These are phyloP conservation scores for Ericerus pela DNA, from an alignment of 1,140 invertebrate genomes.

Conservation along the genomic window DNA sequence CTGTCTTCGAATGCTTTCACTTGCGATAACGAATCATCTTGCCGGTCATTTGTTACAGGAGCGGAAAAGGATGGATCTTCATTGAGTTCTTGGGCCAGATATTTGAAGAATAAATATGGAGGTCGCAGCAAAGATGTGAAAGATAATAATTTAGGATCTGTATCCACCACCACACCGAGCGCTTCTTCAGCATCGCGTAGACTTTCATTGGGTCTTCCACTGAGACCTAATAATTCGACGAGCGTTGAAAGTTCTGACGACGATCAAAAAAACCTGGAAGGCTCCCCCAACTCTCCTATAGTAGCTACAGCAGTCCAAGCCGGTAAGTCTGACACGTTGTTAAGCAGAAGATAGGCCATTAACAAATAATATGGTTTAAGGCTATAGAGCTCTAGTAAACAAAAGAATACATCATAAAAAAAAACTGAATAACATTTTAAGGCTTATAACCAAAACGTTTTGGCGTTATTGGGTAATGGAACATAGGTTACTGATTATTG, in stretches of 20 bases:
- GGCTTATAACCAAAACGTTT: no score
- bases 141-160: slow-evolving; percentile 31
- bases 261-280: slow-evolving; percentile 88
- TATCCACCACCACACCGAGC: slow-evolving; percentile 24
- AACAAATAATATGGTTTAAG: no score
- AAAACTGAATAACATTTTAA: no score
- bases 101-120: slow-evolving; percentile 69
- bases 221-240: slow-evolving; percentile 41
- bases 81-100: slow-evolving; percentile 73
- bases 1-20: no score
- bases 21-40: no score
- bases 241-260: slow-evolving; percentile 64
- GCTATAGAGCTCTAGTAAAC: no score
- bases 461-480: no score
- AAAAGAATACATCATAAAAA: no score
- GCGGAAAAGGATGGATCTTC: slow-evolving; percentile 67
- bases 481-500: no score
- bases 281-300: slow-evolving; percentile 89
- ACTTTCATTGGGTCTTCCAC: slow-evolving; percentile 60
- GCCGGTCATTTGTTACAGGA: slow-evolving; percentile 28
- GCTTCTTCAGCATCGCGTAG: slow-evolving; percentile 49
- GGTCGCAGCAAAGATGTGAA: slow-evolving; percentile 46
- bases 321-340: slow-evolving; percentile 33
- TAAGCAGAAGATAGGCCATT: no score
- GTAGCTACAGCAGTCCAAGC: slow-evolving; percentile 69